These are phyloP conservation scores for Drosophila bocqueti DNA, from an alignment of 1,140 invertebrate genomes.

Conservation along the genomic window DNA sequence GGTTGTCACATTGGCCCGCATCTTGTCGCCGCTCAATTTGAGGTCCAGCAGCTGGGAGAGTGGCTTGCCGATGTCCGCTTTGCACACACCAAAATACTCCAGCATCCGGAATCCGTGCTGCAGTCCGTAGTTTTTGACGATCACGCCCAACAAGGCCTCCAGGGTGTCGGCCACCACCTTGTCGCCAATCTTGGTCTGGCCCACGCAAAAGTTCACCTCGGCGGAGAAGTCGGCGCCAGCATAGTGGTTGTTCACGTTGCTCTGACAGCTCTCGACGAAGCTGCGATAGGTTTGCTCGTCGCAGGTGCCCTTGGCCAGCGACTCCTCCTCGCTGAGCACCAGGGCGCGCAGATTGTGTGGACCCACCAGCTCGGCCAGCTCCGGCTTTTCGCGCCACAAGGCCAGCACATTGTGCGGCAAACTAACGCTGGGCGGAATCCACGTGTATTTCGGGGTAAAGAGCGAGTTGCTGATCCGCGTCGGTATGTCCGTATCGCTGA, in stretches of 20 bases:
- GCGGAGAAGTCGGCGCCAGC: slow-evolving; percentile 32
- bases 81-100: slow-evolving; percentile 90
- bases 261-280: slow-evolving; percentile 51
- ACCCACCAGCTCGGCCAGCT: slow-evolving; percentile 29
- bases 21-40: slow-evolving; percentile 66
- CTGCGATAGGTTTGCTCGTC: not conserved
- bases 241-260: slow-evolving; percentile 33
- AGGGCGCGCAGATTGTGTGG: slow-evolving; percentile 60
- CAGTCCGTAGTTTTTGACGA: slow-evolving; percentile 88
- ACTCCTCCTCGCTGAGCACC: slow-evolving; percentile 50
- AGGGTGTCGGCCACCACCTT: slow-evolving; percentile 91
- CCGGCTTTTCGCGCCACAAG: slow-evolving; percentile 46
- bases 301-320: slow-evolving; percentile 32
- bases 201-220: slow-evolving; percentile 60
- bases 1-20: slow-evolving; percentile 74
- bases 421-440: slow-evolving; percentile 86
- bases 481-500: slow-evolving; percentile 79
- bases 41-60: slow-evolving; percentile 77
- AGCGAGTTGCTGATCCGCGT: slow-evolving; percentile 42
- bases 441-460: slow-evolving; percentile 86
- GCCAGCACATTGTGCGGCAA: slow-evolving; percentile 68
- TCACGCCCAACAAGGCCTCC: slow-evolving; percentile 93
- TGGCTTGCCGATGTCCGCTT: slow-evolving; percentile 84
- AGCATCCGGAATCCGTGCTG: slow-evolving; percentile 88
- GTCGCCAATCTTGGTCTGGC: slow-evolving; percentile 35